A percentile compares a stretch with the other conserved stretches of the same genome.
These are phyloP conservation scores for Lycia hirtaria DNA, from an alignment of 2,888 invertebrate species.

Conservation along the genomic window DNA sequence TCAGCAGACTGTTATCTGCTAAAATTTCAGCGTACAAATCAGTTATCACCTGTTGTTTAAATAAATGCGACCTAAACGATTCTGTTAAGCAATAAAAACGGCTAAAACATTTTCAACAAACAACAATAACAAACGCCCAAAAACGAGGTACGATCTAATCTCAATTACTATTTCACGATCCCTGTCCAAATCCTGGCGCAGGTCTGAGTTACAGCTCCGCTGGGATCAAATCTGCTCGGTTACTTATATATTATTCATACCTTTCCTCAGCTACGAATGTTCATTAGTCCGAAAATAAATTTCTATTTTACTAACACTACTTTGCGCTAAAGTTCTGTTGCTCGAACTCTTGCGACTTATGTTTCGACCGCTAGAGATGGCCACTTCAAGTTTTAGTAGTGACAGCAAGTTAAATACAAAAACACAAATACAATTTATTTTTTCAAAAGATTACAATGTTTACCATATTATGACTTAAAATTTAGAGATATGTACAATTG, in stretches of 20 bases:
- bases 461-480: too few relatives aligned
- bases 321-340: constrained; percentile 52
- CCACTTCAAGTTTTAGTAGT: neutral
- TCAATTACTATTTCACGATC: constrained; percentile 63
- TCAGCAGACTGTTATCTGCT: too few relatives aligned
- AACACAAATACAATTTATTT: too few relatives aligned
- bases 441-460: too few relatives aligned
- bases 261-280: constrained; percentile 79
- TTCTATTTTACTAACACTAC: constrained; percentile 58
- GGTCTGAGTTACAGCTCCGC: constrained; percentile 68
- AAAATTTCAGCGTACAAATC: too few relatives aligned
- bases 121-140: constrained; percentile 53
- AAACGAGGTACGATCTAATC: constrained; percentile 58
- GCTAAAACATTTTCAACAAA: constrained; percentile 11
- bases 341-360: neutral
- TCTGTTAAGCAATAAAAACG: neutral
- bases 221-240: constrained; percentile 69
- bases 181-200: constrained; percentile 60
- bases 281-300: constrained; percentile 76
- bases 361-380: neutral
- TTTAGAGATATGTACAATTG: too few relatives aligned
- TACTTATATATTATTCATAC: constrained; percentile 78
- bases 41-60: too few relatives aligned
- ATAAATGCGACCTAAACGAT: too few relatives aligned
- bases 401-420: neutral